Evolutionary conservation across 2,888 invertebrate genomes (phyloP).

Genomic region (Saturnia japonica): DNA sequence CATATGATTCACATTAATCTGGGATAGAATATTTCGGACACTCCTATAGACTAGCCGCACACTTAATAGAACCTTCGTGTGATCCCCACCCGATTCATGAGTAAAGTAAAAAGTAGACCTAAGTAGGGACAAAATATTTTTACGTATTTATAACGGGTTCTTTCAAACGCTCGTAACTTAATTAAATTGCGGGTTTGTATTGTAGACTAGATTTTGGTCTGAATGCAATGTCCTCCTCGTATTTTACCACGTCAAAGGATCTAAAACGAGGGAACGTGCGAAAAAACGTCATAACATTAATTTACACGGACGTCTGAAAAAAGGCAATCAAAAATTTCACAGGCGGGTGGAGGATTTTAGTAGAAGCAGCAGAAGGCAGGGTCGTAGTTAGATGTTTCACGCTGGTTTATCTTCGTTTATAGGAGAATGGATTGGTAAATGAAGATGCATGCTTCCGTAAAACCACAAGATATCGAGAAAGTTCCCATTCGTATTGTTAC

Average conservation of each 20-base stretch:
- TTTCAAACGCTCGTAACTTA: not conserved
- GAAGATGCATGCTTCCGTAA: not conserved
- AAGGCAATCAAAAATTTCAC: conserved; percentile 27
- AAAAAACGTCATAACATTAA: conserved; percentile 23
- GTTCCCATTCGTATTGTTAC: not conserved
- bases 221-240: not conserved
- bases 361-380: not conserved
- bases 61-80: too few relatives aligned
- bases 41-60: too few relatives aligned
- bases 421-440: not conserved
- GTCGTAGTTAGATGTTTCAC: not conserved
- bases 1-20: too few relatives aligned
- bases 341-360: conserved; percentile 12
- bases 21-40: too few relatives aligned
- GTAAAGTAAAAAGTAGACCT: not conserved
- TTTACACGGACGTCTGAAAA: conserved; percentile 24
- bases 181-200: conserved; percentile 6
- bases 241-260: not conserved
- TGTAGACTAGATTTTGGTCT: not conserved
- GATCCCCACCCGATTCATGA: not conserved
- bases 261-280: conserved; percentile 10
- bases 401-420: not conserved
- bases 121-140: not conserved
- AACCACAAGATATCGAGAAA: not conserved
- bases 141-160: not conserved